phyloP scores from a whole-genome alignment of 2,888 invertebrate genomes.

The Ischnus inquisitorius region DNA sequence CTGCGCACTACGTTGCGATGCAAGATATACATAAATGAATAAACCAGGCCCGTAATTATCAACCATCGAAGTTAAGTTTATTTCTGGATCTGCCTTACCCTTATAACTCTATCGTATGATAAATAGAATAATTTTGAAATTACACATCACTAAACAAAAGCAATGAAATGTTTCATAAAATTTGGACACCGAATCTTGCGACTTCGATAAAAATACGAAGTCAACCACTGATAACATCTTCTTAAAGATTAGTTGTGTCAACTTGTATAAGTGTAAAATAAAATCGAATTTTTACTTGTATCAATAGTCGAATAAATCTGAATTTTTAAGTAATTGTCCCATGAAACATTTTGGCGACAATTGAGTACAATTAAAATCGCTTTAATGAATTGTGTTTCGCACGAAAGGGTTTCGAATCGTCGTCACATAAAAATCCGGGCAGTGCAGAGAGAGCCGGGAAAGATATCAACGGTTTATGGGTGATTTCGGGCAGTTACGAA shows the following conservation, averaged over 20 bases:
- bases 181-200: too few species aligned
- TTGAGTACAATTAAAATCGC: background rate
- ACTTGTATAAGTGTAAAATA: too few species aligned
- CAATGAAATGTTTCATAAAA: background rate
- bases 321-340: background rate
- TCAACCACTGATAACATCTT: too few species aligned
- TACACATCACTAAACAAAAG: background rate
- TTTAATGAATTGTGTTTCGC: background rate
- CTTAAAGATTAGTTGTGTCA: too few species aligned
- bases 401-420: background rate
- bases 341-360: background rate
- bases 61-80: background rate
- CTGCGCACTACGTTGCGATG: background rate
- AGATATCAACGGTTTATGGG: constrained; percentile 5
- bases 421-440: background rate
- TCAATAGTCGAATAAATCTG: background rate
- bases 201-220: too few species aligned
- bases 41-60: background rate
- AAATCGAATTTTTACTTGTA: background rate
- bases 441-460: background rate
- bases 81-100: too few species aligned
- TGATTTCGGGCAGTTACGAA: constrained; percentile 3
- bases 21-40: background rate
- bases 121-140: too few species aligned
- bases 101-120: too few species aligned